Base-by-base conservation (phyloP, 1,140 invertebrate species). In the Drosophila bipectinata region DNA sequence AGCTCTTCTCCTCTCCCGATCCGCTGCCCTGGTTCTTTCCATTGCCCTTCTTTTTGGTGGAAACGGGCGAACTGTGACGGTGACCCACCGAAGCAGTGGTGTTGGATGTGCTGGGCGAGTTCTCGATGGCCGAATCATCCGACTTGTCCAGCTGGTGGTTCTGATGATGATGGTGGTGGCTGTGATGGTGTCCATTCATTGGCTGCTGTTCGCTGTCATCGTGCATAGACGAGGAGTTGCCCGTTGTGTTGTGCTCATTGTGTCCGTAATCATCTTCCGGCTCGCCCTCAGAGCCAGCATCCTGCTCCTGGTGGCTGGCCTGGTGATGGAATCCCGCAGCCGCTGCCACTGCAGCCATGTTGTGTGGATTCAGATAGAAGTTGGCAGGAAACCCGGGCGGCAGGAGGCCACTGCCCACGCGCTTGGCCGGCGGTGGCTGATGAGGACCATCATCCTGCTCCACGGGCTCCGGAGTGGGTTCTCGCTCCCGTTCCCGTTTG, bases 401-500 rank as follows among this genome's bases (percentile, higher is more conserved):
- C 87, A 90, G 45, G n/a, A 90, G 64, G 14, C 75, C 72, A 47
- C 79, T 79, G 66, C 78, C 64, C 47, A 74, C 71, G 49, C 94
- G 94, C 91, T 96, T 95, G 4, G 93, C 93, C 1, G 94, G 93
- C 26, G 94, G 93, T 6, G 93, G 92, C 14, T 94, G 90, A 24
- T 75, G 66, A 9, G 71, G 49, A 1, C 73, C 60, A 6, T 92
- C 89, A 15, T 90, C 75, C n/a, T 67, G 69, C 49, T 91, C 83
- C 30, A 64, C 58, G n/a, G 73, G 72, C 47, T 90, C 79, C 0
- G 84, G 82, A 12, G 92, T 91, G 3, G 91, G 93, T 30, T 93
- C 93, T 12, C 92, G 90, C 15, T 94, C 94, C 5, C 93, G 93
- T 78, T 96, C 95, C 30, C 94, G 93, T 89, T 95, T 96, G 0